Conservation (phyloP, 92 coral and sea anemone genomes). For the Epizoanthus illoricatus region DNA sequence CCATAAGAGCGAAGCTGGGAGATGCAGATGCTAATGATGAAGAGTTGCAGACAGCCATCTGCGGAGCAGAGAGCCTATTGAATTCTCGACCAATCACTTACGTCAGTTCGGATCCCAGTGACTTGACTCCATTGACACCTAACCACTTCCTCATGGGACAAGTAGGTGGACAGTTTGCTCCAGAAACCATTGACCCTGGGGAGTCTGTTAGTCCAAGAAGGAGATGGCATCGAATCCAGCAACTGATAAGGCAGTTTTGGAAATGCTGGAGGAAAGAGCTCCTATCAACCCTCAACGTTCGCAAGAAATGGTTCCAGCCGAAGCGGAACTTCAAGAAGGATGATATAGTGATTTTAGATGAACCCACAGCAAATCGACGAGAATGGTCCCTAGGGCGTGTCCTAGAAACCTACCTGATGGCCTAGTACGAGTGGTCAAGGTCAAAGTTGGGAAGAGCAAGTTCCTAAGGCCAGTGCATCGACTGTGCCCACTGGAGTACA, state of each 20-base stretch:
- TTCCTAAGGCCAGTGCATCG: slow-evolving; percentile 50
- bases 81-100: slow-evolving; percentile 23
- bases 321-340: slow-evolving; percentile 49
- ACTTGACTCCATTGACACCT: slow-evolving; percentile 38
- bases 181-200: slow-evolving; percentile 50
- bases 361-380: slow-evolving; percentile 46
- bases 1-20: slow-evolving; percentile 44
- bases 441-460: slow-evolving; percentile 30
- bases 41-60: slow-evolving; percentile 57
- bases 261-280: slow-evolving; percentile 60
- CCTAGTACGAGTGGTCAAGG: slow-evolving; percentile 45
- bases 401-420: slow-evolving; percentile 42
- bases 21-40: slow-evolving; percentile 49
- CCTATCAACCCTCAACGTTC: slow-evolving; percentile 52
- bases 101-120: slow-evolving; percentile 52
- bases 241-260: slow-evolving; percentile 61
- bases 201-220: slow-evolving; percentile 50
- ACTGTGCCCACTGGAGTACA: slow-evolving; percentile 53
- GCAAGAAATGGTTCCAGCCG: slow-evolving; percentile 65
- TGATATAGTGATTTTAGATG: slow-evolving; percentile 56
- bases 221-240: slow-evolving; percentile 66
- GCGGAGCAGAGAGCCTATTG: slow-evolving; percentile 44
- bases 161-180: slow-evolving; percentile 65
- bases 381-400: slow-evolving; percentile 67
- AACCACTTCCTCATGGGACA: slow-evolving; percentile 44